Conservation (phyloP, 2,888 invertebrate genomes). For the Baronia brevicornis region DNA sequence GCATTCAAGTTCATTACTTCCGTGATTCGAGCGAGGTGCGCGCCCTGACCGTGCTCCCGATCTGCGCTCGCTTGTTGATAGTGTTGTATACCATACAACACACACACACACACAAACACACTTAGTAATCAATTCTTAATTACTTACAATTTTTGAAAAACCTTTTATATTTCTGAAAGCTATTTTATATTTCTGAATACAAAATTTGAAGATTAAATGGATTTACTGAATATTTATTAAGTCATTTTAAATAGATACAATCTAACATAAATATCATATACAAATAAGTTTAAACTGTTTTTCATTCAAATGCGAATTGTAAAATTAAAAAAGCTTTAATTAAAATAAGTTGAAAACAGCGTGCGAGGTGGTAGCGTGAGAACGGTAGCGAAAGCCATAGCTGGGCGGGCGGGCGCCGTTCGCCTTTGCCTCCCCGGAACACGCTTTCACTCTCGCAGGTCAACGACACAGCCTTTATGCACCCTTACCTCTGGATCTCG, state of each 20-base stretch:
- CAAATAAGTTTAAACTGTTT: too few relatives aligned
- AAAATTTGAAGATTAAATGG: too few relatives aligned
- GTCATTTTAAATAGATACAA: too few relatives aligned
- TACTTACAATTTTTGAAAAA: too few relatives aligned
- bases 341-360: slow-evolving; percentile 52
- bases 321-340: slow-evolving; percentile 25
- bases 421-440: slow-evolving; percentile 60
- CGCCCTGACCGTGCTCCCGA: slow-evolving; percentile 62
- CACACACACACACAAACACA: neutral
- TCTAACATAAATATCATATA: too few relatives aligned
- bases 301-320: neutral
- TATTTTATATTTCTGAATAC: too few relatives aligned
- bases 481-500: slow-evolving; percentile 55
- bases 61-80: slow-evolving; percentile 32
- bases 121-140: neutral
- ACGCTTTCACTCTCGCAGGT: slow-evolving; percentile 71
- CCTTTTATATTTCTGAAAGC: too few relatives aligned
- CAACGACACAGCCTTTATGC: slow-evolving; percentile 62
- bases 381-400: slow-evolving; percentile 67
- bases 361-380: slow-evolving; percentile 59
- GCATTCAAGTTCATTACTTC: slow-evolving; percentile 77
- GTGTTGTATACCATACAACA: slow-evolving; percentile 26
- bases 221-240: too few relatives aligned
- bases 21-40: slow-evolving; percentile 58
- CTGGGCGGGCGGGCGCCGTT: slow-evolving; percentile 51